These are phyloP conservation scores for Alentia gelatinosa DNA, from an alignment of 2,888 invertebrate species.

Conservation along the genomic window DNA sequence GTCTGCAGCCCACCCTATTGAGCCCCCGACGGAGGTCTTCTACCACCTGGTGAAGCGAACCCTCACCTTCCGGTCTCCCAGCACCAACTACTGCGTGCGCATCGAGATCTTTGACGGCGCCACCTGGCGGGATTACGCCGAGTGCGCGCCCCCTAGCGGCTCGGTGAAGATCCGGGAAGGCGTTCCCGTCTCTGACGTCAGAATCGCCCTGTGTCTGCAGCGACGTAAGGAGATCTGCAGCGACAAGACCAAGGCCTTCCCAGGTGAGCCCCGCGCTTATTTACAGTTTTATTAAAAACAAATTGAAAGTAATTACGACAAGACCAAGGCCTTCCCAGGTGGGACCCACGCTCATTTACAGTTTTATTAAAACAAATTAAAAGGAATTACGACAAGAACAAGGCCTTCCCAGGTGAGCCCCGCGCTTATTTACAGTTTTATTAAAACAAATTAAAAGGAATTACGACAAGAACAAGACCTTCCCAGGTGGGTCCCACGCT, in stretches of 20 bases:
- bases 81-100: constrained; percentile 55
- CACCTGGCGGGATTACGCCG: constrained; percentile 50
- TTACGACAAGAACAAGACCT: neutral
- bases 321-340: neutral
- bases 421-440: no score
- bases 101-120: constrained; percentile 50
- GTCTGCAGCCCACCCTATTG: constrained; percentile 15
- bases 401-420: constrained; percentile 44
- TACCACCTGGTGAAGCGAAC: constrained; percentile 48
- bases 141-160: constrained; percentile 56
- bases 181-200: neutral
- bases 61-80: constrained; percentile 51
- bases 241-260: neutral
- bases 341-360: no score
- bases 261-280: constrained; percentile 51
- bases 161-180: constrained; percentile 50
- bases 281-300: no score
- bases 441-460: no score
- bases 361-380: no score
- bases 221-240: constrained; percentile 56
- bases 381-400: neutral
- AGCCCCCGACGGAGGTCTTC: constrained; percentile 48
- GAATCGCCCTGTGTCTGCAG: constrained; percentile 55
- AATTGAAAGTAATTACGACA: no score
- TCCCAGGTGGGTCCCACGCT: neutral